phyloP scores from a whole-genome alignment of 2,797 vertebrate genomes.

The Harpagifer antarcticus region DNA sequence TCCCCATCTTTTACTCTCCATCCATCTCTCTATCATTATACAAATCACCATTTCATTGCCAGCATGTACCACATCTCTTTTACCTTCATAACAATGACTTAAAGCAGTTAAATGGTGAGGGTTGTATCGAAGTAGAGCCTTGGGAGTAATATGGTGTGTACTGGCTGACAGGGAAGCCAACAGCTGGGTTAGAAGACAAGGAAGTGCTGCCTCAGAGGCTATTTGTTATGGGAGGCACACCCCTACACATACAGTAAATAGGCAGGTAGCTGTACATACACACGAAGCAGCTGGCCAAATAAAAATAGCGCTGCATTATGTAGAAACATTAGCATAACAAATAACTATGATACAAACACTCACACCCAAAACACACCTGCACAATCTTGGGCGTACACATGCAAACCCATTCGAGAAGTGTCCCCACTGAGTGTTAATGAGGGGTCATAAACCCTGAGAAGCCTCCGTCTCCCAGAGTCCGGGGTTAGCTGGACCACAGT shows the following conservation, averaged over 20 bases:
- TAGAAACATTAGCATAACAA: slow-evolving; percentile 38
- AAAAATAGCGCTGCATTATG: slow-evolving; percentile 29
- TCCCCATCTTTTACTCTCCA: slow-evolving; percentile 28
- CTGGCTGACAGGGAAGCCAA: slow-evolving; percentile 27
- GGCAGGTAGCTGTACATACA: slow-evolving; percentile 10
- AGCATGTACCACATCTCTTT: slow-evolving; percentile 20
- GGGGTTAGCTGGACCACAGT: slow-evolving; percentile 70
- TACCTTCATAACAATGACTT: slow-evolving; percentile 44
- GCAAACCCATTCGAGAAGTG: slow-evolving; percentile 38
- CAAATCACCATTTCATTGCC: slow-evolving; percentile 41
- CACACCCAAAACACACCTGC: slow-evolving; percentile 11
- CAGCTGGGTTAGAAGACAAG: slow-evolving; percentile 54
- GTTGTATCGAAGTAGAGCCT: slow-evolving; percentile 16
- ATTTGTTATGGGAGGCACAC: slow-evolving; percentile 31
- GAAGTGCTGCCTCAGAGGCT: slow-evolving; percentile 32
- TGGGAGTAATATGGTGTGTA: slow-evolving; percentile 46
- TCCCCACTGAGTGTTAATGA: slow-evolving; percentile 75
- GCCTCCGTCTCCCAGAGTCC: slow-evolving; percentile 60
- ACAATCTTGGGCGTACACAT: slow-evolving; percentile 21
- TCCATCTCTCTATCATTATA: slow-evolving; percentile 42
- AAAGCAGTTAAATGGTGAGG: slow-evolving; percentile 41
- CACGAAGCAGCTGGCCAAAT: slow-evolving; percentile 25
- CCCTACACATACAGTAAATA: slow-evolving; percentile 16
- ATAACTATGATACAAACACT: neutral
- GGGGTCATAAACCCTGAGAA: slow-evolving; percentile 70